phyloP scores from a whole-genome alignment of 2,888 invertebrate species.

The Spodoptera littoralis region DNA sequence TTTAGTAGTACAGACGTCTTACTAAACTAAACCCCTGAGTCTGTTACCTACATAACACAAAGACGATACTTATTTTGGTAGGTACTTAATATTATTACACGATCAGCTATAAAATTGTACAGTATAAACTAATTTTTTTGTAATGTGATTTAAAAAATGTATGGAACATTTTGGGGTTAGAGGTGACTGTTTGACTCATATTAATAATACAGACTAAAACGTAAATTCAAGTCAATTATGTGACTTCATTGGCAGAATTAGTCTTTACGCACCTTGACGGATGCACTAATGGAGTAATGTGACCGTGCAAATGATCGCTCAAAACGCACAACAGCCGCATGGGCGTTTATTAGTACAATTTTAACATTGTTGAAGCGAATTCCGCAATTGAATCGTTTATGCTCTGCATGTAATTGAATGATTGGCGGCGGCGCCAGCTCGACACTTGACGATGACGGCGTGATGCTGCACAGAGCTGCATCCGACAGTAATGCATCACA shows the following conservation, averaged over 20 bases:
- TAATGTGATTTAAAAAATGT: too few relatives aligned
- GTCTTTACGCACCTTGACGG: slow-evolving; percentile 38
- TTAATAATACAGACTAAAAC: too few relatives aligned
- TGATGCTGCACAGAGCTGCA: slow-evolving; percentile 77
- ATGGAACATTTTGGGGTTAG: too few relatives aligned
- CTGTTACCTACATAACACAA: too few relatives aligned
- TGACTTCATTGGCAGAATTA: slow-evolving; percentile 33
- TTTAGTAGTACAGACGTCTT: too few relatives aligned
- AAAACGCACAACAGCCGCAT: slow-evolving; percentile 51
- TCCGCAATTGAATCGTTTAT: slow-evolving; percentile 71
- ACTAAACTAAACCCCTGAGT: too few relatives aligned
- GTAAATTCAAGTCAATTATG: slow-evolving; percentile 2
- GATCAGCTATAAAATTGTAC: too few relatives aligned
- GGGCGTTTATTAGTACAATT: slow-evolving; percentile 58
- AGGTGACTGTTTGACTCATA: too few relatives aligned
- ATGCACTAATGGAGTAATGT: slow-evolving; percentile 44
- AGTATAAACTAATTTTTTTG: too few relatives aligned
- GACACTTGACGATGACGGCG: slow-evolving; percentile 70
- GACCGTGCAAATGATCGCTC: slow-evolving; percentile 38
- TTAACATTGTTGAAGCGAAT: slow-evolving; percentile 64
- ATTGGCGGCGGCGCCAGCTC: slow-evolving; percentile 81
- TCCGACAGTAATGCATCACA: slow-evolving; percentile 73
- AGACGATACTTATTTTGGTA: too few relatives aligned
- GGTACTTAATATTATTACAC: too few relatives aligned
- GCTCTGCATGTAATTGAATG: slow-evolving; percentile 78